These are phyloP conservation scores for Tachycineta bicolor DNA, from an alignment of 2,113 vertebrate species.

Conservation along the genomic window DNA sequence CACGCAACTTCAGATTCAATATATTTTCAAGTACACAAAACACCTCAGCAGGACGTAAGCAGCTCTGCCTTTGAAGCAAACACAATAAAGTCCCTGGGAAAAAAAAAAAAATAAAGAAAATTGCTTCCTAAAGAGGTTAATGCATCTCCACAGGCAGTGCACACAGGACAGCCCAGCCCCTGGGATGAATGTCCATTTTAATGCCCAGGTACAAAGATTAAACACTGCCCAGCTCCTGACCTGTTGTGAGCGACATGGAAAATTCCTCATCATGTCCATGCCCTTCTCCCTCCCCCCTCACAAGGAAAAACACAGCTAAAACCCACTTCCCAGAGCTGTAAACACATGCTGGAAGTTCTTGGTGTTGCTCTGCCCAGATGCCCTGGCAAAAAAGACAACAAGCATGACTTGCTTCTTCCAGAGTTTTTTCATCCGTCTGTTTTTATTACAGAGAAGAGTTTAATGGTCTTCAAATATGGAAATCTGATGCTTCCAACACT, in stretches of 20 bases:
- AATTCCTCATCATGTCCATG: neutral
- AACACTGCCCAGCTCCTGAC: neutral
- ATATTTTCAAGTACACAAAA: neutral
- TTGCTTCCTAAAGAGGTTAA: neutral
- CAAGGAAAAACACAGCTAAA: neutral
- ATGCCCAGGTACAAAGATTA: neutral
- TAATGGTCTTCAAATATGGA: neutral
- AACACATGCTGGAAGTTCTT: neutral
- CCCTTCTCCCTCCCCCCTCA: fast-evolving
- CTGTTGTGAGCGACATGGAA: neutral
- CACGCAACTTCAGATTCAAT: neutral
- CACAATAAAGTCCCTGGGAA: neutral
- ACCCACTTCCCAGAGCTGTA: neutral
- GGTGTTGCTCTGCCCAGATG: neutral
- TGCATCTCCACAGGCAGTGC: neutral
- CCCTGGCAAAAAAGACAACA: neutral
- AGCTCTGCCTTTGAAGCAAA: neutral
- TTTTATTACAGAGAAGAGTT: neutral
- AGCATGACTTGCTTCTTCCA: neutral
- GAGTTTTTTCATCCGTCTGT: neutral
- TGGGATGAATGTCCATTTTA: neutral
- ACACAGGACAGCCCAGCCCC: neutral
- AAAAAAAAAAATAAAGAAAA: neutral
- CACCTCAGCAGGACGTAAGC: neutral
- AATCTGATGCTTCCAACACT: neutral